Conservation (phyloP, 2,113 vertebrate species). For the Cephalopholis sonnerati region DNA sequence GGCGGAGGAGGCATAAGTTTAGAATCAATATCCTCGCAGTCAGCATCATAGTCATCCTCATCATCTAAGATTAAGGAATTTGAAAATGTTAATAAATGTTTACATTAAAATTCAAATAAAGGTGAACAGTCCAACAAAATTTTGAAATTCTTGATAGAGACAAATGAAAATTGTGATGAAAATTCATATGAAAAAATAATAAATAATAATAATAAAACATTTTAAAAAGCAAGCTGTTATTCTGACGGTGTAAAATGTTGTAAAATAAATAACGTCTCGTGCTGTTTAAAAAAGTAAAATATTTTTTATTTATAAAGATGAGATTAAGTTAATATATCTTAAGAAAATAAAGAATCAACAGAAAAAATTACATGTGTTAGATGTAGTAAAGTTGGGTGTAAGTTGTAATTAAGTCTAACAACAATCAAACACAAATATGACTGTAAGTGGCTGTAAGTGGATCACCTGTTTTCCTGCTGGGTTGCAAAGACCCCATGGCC, state of each 20-base stretch:
- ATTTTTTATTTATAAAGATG: background rate
- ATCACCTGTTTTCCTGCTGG: conserved; percentile 88
- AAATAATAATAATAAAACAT: too few relatives aligned
- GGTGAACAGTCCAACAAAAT: background rate
- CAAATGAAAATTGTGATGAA: background rate
- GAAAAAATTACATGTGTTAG: background rate
- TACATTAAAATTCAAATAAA: background rate
- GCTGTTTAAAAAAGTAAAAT: background rate
- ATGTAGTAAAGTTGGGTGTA: background rate
- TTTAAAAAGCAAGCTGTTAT: too few relatives aligned
- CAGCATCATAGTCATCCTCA: conserved; percentile 98
- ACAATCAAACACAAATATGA: background rate
- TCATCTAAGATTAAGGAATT: conserved; percentile 82
- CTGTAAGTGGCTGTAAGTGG: background rate
- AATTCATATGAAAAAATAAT: background rate
- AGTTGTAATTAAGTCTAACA: background rate
- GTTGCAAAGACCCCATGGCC: conserved; percentile 92
- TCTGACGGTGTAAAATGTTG: background rate
- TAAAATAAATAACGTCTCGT: background rate
- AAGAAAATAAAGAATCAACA: background rate
- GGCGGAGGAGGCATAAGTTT: conserved; percentile 98
- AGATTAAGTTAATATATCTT: background rate
- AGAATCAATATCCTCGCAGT: conserved; percentile 96
- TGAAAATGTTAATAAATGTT: background rate
- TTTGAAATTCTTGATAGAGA: background rate